Percentiles rank a stretch among this genome's conserved stretches.
Conservation (phyloP, 2,797 vertebrate species). For the Sphenopsis melanotis region DNA sequence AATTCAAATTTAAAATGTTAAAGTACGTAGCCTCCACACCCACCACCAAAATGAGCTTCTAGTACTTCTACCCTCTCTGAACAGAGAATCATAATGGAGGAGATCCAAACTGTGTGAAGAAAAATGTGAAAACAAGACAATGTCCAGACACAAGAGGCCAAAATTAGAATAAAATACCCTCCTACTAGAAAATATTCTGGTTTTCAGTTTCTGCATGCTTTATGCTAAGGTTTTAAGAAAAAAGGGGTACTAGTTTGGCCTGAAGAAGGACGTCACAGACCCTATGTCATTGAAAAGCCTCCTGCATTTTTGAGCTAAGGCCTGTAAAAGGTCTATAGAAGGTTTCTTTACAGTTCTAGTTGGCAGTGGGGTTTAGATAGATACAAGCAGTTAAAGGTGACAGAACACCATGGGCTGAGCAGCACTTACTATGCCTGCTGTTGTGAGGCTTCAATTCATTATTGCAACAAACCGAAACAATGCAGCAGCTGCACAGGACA, state of each 20-base stretch:
- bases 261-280: neutral
- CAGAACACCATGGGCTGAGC: constrained; percentile 82
- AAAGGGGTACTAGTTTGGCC: neutral
- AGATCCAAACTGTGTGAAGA: neutral
- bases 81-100: constrained; percentile 5
- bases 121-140: neutral
- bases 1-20: constrained; percentile 11
- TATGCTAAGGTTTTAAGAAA: constrained; percentile 43
- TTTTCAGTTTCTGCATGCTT: constrained; percentile 31
- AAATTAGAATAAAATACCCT: constrained; percentile 25
- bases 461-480: constrained; percentile 73
- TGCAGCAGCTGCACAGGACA: constrained; percentile 65
- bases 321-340: constrained; percentile 44
- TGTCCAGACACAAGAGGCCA: neutral
- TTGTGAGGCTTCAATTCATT: constrained; percentile 84
- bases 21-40: neutral
- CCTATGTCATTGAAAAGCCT: neutral
- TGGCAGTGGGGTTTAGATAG: constrained; percentile 59
- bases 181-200: neutral
- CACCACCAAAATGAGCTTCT: neutral
- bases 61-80: constrained; percentile 30
- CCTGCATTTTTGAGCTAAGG: constrained; percentile 51
- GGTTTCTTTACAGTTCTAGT: constrained; percentile 53
- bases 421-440: constrained; percentile 83
- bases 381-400: constrained; percentile 82